These are phyloP conservation scores for Tenthredo livida DNA, from an alignment of 2,888 invertebrate species.

Conservation along the genomic window DNA sequence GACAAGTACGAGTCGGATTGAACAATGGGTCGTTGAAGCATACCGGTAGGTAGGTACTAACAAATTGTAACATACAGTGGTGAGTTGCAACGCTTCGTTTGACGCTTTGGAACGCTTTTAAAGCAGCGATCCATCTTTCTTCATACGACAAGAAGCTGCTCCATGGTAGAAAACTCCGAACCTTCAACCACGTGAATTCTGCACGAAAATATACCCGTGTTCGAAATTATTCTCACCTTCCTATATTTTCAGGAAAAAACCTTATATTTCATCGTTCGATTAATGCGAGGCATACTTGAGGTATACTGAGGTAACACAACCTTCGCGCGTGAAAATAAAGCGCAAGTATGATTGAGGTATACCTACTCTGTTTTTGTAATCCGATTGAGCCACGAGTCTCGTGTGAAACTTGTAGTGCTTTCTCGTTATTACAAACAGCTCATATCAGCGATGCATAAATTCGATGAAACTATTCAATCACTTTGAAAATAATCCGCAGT, in stretches of 20 bases:
- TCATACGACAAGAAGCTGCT: background rate
- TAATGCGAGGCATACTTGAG: too few relatives aligned
- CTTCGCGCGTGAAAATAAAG: too few relatives aligned
- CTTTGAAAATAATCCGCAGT: background rate
- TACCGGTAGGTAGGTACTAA: background rate
- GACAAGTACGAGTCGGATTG: conserved; percentile 6
- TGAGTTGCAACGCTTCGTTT: conserved; percentile 19
- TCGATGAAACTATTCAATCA: background rate
- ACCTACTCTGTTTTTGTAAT: background rate
- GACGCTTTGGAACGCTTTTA: conserved; percentile 23
- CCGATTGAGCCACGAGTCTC: background rate
- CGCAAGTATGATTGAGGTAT: background rate
- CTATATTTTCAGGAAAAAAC: background rate
- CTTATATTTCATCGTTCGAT: background rate
- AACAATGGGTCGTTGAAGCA: conserved; percentile 19
- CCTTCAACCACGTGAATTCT: background rate
- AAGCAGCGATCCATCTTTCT: conserved; percentile 1
- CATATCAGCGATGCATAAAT: background rate
- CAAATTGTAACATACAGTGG: background rate
- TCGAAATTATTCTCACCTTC: background rate
- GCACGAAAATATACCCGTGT: background rate
- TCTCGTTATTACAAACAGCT: background rate
- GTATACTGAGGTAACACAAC: background rate
- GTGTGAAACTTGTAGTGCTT: background rate
- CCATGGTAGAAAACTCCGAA: background rate